Base-by-base conservation (phyloP, 2,888 invertebrate species). In the Pinctada fucata region DNA sequence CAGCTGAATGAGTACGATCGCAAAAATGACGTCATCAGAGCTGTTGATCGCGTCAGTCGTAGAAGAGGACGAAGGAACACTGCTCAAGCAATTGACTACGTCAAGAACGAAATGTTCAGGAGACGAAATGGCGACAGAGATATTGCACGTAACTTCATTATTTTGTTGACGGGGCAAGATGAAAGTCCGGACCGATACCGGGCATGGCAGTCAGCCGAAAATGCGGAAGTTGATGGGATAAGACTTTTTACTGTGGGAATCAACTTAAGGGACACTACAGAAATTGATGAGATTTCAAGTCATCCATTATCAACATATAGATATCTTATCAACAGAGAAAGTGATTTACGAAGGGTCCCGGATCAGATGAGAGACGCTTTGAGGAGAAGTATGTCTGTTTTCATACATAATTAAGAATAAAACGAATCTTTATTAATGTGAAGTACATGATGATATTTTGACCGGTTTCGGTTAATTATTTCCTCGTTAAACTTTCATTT, bases 101-200 rank as follows among this genome's bases (percentile, higher is more conserved):
- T 85, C 5, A 78, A 88, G 3, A 83, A 75, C 3, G 73, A 75
- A 16, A 88, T 88, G 85, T 90, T 89, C 78, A 83, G 82, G 4
- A 75, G 79, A 2, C 52, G 71, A 10, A 81, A 82, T 45, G 91
- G 91, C 4, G 91, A 91, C 81, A 68, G 89, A 4, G 81, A 83
- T 4, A 84, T 79, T 70, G 87, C 88, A 47, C 84, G 85, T 49
- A 90, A 90, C 77, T 84, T 86, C 68, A 83, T 88, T 52, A 79
- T 90, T 47, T 68, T 89, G 47, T 77, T 90, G 66, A 90, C 90
- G 5, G 90, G 88, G 47, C 83, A 83, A 50, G 86, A 80, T 64
- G 69, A 76, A 16, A 86, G 87, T 50, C 16, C 71, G 10, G 80
- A 84, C 72, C 82, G 80, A 4, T 83, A 80, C 48, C 51, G 52